A percentile compares a stretch with the other conserved stretches of the same genome.
phyloP scores from a whole-genome alignment of 2,797 vertebrate genomes.

The Gobionotothen gibberifrons region DNA sequence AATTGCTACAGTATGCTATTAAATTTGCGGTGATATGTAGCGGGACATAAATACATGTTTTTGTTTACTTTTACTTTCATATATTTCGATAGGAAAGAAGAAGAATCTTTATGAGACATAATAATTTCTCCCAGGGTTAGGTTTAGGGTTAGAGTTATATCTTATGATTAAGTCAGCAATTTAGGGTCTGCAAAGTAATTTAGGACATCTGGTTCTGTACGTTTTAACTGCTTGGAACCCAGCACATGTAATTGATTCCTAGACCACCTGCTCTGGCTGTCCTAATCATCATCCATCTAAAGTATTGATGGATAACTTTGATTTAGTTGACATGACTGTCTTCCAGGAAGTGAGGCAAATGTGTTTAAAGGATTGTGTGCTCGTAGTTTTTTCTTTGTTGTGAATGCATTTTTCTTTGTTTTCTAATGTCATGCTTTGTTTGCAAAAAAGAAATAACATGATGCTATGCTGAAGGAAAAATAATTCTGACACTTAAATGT shows the following conservation, averaged over 20 bases:
- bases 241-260: conserved; percentile 34
- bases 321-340: conserved; percentile 15
- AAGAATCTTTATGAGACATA: conserved; percentile 1
- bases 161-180: conserved; percentile 12
- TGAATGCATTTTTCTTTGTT: background rate
- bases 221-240: conserved; percentile 14
- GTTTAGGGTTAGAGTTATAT: background rate
- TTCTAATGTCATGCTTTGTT: background rate
- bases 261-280: conserved; percentile 17
- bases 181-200: conserved; percentile 8
- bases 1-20: conserved; percentile 24
- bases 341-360: too few relatives aligned
- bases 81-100: background rate
- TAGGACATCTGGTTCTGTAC: background rate
- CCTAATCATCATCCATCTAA: conserved; percentile 63
- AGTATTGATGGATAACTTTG: conserved; percentile 49
- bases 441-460: too few relatives aligned
- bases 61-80: conserved; percentile 1
- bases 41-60: conserved; percentile 1
- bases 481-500: conserved; percentile 24
- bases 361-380: conserved; percentile 2
- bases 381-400: background rate
- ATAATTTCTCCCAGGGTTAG: conserved; percentile 1
- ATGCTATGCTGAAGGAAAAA: background rate
- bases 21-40: conserved; percentile 17